phyloP scores from a whole-genome alignment of 2,888 invertebrate species.

The Dorcus hopei region DNA sequence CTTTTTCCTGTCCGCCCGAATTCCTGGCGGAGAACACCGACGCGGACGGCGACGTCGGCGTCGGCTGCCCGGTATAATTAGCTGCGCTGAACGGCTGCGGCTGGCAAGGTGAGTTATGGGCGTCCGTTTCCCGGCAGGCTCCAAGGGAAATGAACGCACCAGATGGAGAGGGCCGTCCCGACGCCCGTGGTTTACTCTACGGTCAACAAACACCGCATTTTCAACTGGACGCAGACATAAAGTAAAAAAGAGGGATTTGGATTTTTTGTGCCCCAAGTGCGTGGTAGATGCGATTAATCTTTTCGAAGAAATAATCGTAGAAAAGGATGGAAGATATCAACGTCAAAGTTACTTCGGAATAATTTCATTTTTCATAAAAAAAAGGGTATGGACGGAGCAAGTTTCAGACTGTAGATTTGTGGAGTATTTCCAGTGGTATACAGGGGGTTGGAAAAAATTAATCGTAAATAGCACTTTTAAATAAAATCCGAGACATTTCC shows the following conservation, averaged over 20 bases:
- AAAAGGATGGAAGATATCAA: not conserved
- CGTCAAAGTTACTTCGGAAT: no score
- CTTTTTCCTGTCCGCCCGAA: constrained; percentile 17
- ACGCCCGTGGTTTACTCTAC: constrained; percentile 7
- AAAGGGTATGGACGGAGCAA: no score
- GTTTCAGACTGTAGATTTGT: no score
- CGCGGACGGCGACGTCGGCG: not conserved
- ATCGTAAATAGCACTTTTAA: no score
- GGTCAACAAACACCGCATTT: not conserved
- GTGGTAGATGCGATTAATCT: not conserved
- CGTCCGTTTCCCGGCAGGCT: not conserved
- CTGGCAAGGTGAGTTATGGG: constrained; percentile 26
- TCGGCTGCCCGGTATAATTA: constrained; percentile 20
- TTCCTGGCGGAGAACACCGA: constrained; percentile 14
- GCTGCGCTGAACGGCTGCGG: constrained; percentile 26
- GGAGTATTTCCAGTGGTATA: no score
- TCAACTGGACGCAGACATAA: not conserved
- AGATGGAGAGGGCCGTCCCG: constrained; percentile 2
- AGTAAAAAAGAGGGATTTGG: not conserved
- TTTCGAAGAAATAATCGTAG: not conserved
- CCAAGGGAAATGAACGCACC: constrained; percentile 1
- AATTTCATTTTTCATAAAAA: no score
- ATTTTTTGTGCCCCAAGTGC: not conserved
- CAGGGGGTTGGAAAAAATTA: no score
- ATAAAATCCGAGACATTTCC: no score